Conservation (phyloP, 2,797 vertebrate genomes). For the Acanthiza pusilla region DNA sequence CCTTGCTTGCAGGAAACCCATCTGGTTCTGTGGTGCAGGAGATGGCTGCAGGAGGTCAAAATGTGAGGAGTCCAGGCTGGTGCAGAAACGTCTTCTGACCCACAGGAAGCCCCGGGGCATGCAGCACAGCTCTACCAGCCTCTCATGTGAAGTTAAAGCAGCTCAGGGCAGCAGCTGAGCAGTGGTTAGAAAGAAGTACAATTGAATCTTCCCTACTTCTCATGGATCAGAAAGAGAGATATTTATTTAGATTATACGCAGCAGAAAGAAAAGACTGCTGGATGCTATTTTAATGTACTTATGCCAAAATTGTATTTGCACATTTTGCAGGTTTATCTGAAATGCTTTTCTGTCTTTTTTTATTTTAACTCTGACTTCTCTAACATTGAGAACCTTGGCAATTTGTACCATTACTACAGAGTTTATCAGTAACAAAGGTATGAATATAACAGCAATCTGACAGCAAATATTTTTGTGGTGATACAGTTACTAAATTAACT, state of each 20-base stretch:
- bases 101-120: not conserved
- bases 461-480: not conserved
- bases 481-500: not conserved
- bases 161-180: not conserved
- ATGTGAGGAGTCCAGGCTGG: not conserved
- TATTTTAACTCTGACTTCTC: not conserved
- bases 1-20: not conserved
- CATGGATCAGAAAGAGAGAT: not conserved
- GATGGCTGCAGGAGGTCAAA: not conserved
- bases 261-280: not conserved
- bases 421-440: not conserved
- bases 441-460: not conserved
- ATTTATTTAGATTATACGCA: not conserved
- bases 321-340: not conserved
- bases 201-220: not conserved
- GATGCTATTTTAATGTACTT: not conserved
- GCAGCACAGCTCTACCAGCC: not conserved
- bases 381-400: not conserved
- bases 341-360: rapidly evolving
- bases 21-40: not conserved
- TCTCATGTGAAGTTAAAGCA: not conserved
- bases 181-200: not conserved
- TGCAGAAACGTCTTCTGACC: not conserved
- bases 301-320: not conserved
- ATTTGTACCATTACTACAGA: not conserved